Base-by-base conservation (phyloP, 2,113 vertebrate genomes). In the Anoura caudifer region DNA sequence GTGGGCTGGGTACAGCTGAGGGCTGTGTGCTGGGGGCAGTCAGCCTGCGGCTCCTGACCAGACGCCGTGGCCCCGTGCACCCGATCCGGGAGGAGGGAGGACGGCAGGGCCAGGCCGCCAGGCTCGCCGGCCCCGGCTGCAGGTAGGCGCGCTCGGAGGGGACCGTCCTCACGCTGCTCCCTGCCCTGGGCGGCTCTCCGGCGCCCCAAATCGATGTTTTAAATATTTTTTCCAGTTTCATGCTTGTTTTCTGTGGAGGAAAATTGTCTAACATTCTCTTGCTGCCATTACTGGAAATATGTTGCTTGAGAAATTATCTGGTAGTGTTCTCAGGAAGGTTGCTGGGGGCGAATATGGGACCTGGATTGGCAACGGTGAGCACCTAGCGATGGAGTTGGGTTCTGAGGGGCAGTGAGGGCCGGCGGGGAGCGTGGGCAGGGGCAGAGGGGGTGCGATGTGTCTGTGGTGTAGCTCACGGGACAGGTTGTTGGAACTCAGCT, bases 331-430 rank as follows among this genome's bases (percentile, higher is more conserved):
- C 26, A 38, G 52, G 79, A 28, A 59, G 52, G 24, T 28, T 10
- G 4, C 22, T 26, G 24, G 14, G 52, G 52, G 79, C 3, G 2
- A 2, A 8, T 16, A 2, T 26, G n/a, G 14, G n/a, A 16, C 19
- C 4, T 13, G 45, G 73, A 1, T 22, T 12, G 47, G 31, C 45
- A 4, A 10, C 5, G 52, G n/a, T 1, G 22, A 38, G 52, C 9
- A 11, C n/a, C n/a, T 17, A 15, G 13, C 1, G 22, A 2, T 4
- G 24, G 52, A 4, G 14, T 31, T 9, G 15, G 6, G 26, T 8
- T 4, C 5, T 9, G 6, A 16, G 7, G 4, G 36, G 33, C 17
- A 4, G 7, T 0, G 19, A 2, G 50, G 38, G 1, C 1, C 0
- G 2, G 50, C 2, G 7, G 61, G 7, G 61, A 14, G 33, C 0